Base-by-base conservation (phyloP, 2,888 invertebrate genomes). In the Eilema sororculum region DNA sequence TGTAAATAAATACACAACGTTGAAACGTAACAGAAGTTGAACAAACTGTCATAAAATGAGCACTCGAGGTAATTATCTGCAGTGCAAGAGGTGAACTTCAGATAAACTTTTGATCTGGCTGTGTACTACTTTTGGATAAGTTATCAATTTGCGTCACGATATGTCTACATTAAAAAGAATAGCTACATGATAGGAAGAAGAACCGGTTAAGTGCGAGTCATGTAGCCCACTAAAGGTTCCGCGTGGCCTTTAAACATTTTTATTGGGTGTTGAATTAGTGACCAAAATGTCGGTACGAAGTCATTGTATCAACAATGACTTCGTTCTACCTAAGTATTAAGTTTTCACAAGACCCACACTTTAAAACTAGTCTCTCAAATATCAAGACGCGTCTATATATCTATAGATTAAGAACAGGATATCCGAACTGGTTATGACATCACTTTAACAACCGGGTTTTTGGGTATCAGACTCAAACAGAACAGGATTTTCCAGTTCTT, bases 121-220 rank as follows among this genome's bases (percentile, higher is more conserved):
- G 81, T 91, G 93, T 89, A 91, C 93, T 91, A 93, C 86, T 93
- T 94, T 93, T 82, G 91, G 90, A 90, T 90, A 91, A 87, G 75
- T 89, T 93, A 93, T 93, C 93, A 88, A 93, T 88, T 90, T 93
- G 92, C 95, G 95, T 95, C 95, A 95, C 88, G 79, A 74, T 73
- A 76, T 76, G 76, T 75, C 71, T 64, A 87, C 86, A 86, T 86
- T 87, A 86, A 82, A 88, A 81, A 88, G n/a, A 81, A 75, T 73
- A 78, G 73, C 76, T 78, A 78, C 30, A 67, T 6, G 56, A 68
- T 63, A 52, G 12, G 25, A 41, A 37, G 13, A 59, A 59, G 12
- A 78, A 66, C 58, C 37, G 58, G 58, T n/a, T 25, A 58, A 33
- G 33, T 24, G 58, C 12, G 24, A 66, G 10, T 24, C 25, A 37